Base-by-base conservation (phyloP, 2,113 vertebrate species). In the Thalassarche chlororhynchos region DNA sequence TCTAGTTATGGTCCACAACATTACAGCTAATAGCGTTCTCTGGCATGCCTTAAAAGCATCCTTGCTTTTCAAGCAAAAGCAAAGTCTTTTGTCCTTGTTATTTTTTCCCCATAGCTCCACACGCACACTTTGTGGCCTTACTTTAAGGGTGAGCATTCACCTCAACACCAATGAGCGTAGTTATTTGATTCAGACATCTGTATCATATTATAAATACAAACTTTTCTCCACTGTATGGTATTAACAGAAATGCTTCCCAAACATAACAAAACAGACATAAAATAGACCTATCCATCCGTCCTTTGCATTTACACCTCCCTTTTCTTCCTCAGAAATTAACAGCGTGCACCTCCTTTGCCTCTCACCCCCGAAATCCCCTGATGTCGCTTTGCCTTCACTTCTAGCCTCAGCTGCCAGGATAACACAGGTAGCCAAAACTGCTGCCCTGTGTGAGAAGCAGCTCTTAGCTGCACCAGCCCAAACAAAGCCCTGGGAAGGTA, bases 351-450 rank as follows among this genome's bases (percentile, higher is more conserved):
- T 84, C 58, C 17, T n/a, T 70, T 82, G 55, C 17, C 40, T 90
- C 51, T 82, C 34, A 16, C 2, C 28, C 34, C 11, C 3, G 0
- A 19, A 24, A 31, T 29, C 0, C 2, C 6, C 38, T 29, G 36
- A 5, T 54, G 28, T 10, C 2, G 0, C 16, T 61, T 82, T 87
- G 34, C 10, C 51, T 70, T 66, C 36, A 24, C 26, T 62, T 71
- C 12, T 28, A 78, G 31, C 28, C 46, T 54, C 31, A 28, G 31
- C 36, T 70, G 36, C 26, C 18, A 31, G 44, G 32, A 8, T 13
- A 62, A 49, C 18, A 18, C 26, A 23, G 14, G 26, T 9, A 66
- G 26, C 12, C 15, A 2, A n/a, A 75, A 34, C 5, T 36, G 12
- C 6, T 17, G 34, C 47, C n/a, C 38, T 49, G 2, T 10, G 10